Evolutionary conservation across 2,113 vertebrate species (phyloP).

Genomic region (Pterocles gutturalis): DNA sequence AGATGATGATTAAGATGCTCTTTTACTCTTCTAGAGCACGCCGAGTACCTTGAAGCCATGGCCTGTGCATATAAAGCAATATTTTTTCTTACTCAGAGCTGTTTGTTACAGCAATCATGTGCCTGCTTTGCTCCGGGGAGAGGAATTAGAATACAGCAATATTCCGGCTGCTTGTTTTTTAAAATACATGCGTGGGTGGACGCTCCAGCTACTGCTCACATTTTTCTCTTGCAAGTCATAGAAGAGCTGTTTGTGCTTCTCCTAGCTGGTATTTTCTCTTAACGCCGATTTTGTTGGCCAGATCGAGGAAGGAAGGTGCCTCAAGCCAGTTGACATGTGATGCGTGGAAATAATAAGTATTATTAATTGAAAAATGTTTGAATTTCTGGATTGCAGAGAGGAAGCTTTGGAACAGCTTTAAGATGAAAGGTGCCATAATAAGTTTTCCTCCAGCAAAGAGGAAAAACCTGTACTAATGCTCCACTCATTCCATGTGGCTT

Average conservation of each 20-base stretch:
- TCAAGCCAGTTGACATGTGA: background rate
- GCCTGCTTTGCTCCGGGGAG: background rate
- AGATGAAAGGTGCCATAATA: background rate
- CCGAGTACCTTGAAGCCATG: background rate
- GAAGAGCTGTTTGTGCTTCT: background rate
- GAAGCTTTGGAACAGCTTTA: background rate
- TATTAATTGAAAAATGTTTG: background rate
- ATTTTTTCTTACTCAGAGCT: background rate
- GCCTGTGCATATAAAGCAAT: background rate
- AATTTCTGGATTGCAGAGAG: background rate
- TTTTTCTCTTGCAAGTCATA: background rate
- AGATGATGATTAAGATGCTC: background rate
- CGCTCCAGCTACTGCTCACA: background rate
- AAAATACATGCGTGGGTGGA: background rate
- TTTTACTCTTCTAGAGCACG: background rate
- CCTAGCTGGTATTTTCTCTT: background rate
- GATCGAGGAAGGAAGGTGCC: background rate
- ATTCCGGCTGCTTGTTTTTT: conserved; percentile 30
- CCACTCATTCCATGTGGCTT: background rate
- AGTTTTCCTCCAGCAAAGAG: background rate
- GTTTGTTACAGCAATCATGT: background rate
- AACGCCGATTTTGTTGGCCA: background rate
- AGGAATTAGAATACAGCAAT: background rate
- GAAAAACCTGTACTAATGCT: background rate
- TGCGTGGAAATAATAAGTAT: background rate